phyloP scores from a whole-genome alignment of 1,140 invertebrate species.

The Apolygus lucorum region DNA sequence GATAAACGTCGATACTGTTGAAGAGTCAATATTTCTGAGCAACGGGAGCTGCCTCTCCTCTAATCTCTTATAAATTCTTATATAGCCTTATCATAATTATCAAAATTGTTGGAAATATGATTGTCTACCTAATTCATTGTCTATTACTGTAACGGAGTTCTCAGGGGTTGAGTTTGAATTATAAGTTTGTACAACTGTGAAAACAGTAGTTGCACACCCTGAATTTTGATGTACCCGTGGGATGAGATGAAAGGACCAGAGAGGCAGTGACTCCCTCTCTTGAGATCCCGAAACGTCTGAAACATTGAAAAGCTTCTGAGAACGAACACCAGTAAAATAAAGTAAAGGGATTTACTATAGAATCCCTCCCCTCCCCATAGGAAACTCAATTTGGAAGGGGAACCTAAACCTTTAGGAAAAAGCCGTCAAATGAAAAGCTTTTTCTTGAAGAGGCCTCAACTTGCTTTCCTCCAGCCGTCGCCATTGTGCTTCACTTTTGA shows the following conservation, averaged over 20 bases:
- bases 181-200: too few relatives aligned
- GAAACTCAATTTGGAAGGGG: constrained; percentile 1
- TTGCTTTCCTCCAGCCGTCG: neutral
- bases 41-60: too few relatives aligned
- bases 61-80: too few relatives aligned
- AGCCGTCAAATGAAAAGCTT: constrained; percentile 16
- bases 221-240: neutral
- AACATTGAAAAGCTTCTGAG: constrained; percentile 11
- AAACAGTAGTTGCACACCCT: too few relatives aligned
- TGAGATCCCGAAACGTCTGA: neutral
- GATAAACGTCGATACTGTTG: too few relatives aligned
- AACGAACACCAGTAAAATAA: constrained; percentile 10
- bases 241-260: neutral
- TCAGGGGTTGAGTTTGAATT: too few relatives aligned
- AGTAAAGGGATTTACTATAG: constrained; percentile 3
- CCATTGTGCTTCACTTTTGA: neutral
- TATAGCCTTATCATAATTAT: too few relatives aligned
- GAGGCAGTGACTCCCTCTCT: neutral
- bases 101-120: too few relatives aligned
- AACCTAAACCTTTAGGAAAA: neutral
- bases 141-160: too few relatives aligned
- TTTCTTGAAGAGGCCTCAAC: constrained; percentile 7
- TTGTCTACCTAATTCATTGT: too few relatives aligned
- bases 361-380: neutral
- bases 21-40: too few relatives aligned